phyloP scores from a whole-genome alignment of 2,797 vertebrate species.

The Holocentrus rufus region DNA sequence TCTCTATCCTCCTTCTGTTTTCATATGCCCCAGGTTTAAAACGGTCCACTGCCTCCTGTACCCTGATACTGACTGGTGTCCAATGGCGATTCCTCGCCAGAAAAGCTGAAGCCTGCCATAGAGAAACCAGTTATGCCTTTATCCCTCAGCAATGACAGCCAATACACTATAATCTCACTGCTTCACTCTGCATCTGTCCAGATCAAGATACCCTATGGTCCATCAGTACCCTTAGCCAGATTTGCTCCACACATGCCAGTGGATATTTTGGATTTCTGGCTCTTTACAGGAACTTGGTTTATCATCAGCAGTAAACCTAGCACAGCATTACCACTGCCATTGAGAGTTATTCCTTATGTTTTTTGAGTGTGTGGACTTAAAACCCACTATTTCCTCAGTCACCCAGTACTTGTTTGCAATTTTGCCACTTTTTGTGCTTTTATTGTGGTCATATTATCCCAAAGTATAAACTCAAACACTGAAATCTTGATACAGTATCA shows the following conservation, averaged over 20 bases:
- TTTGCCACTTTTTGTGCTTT: not conserved
- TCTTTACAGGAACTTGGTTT: no score
- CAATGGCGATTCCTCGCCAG: constrained; percentile 48
- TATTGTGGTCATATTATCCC: not conserved
- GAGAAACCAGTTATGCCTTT: not conserved
- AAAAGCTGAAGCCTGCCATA: constrained; percentile 28
- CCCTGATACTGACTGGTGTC: constrained; percentile 91
- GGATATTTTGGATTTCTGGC: no score
- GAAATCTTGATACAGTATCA: no score
- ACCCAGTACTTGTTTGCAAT: not conserved
- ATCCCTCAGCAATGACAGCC: not conserved
- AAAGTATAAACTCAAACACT: not conserved
- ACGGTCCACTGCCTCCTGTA: constrained; percentile 94
- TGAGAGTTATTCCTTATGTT: not conserved
- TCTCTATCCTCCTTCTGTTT: not conserved
- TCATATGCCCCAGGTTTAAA: constrained; percentile 85
- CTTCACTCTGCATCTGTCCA: not conserved
- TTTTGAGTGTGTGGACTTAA: no score
- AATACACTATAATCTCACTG: not conserved
- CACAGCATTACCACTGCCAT: not conserved
- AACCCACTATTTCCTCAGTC: no score
- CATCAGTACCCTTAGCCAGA: constrained; percentile 9
- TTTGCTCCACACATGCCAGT: no score
- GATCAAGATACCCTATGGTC: not conserved
- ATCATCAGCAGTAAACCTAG: no score